phyloP scores from a whole-genome alignment of 2,888 invertebrate genomes.

The Scrobipalpa atriplicella region DNA sequence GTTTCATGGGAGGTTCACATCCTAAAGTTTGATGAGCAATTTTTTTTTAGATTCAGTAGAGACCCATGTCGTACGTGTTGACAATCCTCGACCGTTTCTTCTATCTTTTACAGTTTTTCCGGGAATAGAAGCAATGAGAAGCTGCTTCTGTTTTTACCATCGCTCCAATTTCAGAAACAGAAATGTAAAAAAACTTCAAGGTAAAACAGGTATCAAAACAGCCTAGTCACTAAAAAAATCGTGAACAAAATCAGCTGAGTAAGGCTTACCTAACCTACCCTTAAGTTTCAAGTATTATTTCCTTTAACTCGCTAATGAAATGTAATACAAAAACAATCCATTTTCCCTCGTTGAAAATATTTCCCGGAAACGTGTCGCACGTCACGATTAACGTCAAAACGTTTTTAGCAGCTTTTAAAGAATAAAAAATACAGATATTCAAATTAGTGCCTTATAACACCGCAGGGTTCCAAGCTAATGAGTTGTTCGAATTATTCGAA shows the following conservation, averaged over 20 bases:
- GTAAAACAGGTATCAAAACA: neutral
- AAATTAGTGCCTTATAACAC: conserved; percentile 68
- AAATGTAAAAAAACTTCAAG: no score
- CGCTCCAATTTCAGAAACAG: no score
- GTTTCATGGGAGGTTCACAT: no score
- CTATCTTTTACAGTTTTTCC: no score
- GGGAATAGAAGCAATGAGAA: no score
- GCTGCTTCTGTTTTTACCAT: no score
- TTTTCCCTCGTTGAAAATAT: conserved; percentile 27
- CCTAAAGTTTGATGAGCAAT: no score
- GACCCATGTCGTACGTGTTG: no score
- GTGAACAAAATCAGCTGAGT: conserved; percentile 7
- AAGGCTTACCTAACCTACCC: conserved; percentile 13
- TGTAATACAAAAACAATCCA: conserved; percentile 24
- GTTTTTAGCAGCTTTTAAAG: conserved; percentile 53
- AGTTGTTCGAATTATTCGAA: conserved; percentile 53
- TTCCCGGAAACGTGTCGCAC: conserved; percentile 55
- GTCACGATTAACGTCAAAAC: conserved; percentile 66
- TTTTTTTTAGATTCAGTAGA: no score
- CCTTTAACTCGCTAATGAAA: conserved; percentile 14
- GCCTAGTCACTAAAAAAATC: neutral
- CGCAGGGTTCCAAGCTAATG: conserved; percentile 56
- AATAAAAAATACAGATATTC: conserved; percentile 66
- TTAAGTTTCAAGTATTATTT: conserved; percentile 3
- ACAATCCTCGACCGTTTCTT: no score